Evolutionary conservation across 1,140 invertebrate species (phyloP).

Genomic region (Hirudo medicinalis): DNA sequence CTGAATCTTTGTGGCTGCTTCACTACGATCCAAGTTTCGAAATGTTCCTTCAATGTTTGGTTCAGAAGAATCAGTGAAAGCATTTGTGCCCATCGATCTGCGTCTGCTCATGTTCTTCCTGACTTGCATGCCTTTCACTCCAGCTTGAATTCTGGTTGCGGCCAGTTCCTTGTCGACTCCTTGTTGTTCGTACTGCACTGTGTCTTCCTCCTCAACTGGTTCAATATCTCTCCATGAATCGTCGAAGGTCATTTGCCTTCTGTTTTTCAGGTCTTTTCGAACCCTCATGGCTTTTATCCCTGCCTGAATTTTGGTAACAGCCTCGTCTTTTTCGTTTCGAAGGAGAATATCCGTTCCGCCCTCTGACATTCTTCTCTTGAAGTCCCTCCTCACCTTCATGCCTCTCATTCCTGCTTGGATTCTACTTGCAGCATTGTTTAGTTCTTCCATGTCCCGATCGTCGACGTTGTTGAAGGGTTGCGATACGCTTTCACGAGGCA

Average conservation of each 20-base stretch:
- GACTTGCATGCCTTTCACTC: conserved; percentile 76
- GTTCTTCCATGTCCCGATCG: conserved; percentile 27
- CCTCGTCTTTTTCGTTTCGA: conserved; percentile 28
- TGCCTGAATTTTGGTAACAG: conserved; percentile 33
- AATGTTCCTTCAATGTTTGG: neutral
- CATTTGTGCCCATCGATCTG: neutral
- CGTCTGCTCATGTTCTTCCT: conserved; percentile 56
- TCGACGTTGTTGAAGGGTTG: neutral
- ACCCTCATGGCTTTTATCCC: conserved; percentile 29
- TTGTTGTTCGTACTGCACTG: neutral
- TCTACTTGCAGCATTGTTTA: conserved; percentile 30
- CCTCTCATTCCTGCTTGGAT: conserved; percentile 34
- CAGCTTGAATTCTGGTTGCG: conserved; percentile 79
- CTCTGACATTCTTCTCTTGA: conserved; percentile 36
- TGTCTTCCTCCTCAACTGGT: conserved; percentile 5
- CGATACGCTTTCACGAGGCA: neutral
- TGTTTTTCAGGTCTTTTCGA: conserved; percentile 25
- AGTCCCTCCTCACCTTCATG: conserved; percentile 27
- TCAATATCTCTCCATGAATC: neutral
- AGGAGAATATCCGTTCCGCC: neutral
- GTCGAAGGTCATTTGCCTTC: neutral
- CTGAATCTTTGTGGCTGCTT: conserved; percentile 15
- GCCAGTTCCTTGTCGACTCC: conserved; percentile 63
- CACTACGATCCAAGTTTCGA: neutral
- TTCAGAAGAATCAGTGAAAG: neutral